These are phyloP conservation scores for Etia nguti DNA, from an alignment of 2,113 vertebrate genomes.

Conservation along the genomic window DNA sequence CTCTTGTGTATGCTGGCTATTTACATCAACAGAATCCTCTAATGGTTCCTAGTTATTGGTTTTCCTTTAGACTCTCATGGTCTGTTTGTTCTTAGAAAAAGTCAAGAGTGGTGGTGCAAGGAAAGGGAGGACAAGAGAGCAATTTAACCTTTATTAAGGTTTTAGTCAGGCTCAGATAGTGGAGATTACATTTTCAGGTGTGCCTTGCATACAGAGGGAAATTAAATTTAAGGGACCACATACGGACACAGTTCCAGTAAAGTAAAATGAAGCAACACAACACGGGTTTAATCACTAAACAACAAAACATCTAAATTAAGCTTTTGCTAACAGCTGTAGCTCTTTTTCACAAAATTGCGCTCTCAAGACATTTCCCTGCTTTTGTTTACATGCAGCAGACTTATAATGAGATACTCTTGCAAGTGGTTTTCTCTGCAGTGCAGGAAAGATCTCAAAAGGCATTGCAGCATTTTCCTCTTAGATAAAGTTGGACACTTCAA, in stretches of 20 bases:
- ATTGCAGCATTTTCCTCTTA: background rate
- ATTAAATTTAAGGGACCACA: conserved; percentile 9
- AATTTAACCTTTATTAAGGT: conserved; percentile 40
- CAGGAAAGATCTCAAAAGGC: conserved; percentile 9
- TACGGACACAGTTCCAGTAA: background rate
- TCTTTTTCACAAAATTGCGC: background rate
- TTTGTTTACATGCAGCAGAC: background rate
- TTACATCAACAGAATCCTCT: conserved; percentile 16
- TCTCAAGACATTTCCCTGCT: background rate
- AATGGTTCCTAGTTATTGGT: conserved; percentile 20
- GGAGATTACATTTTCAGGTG: conserved; percentile 30
- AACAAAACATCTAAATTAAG: background rate
- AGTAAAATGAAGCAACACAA: background rate
- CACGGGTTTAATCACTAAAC: background rate
- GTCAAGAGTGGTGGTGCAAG: background rate
- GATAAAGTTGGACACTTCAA: background rate
- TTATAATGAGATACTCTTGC: background rate
- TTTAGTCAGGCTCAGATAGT: conserved; percentile 29
- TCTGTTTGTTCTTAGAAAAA: conserved; percentile 31
- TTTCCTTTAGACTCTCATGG: conserved; percentile 23
- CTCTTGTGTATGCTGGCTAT: background rate
- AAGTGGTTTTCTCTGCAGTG: background rate
- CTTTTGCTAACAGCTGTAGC: background rate
- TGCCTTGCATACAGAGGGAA: background rate
- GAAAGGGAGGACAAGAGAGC: background rate